Evolutionary conservation across 2,888 invertebrate genomes (phyloP), one percentile per base, ranked within the genome.

Genomic region (Pheosia tremula): DNA sequence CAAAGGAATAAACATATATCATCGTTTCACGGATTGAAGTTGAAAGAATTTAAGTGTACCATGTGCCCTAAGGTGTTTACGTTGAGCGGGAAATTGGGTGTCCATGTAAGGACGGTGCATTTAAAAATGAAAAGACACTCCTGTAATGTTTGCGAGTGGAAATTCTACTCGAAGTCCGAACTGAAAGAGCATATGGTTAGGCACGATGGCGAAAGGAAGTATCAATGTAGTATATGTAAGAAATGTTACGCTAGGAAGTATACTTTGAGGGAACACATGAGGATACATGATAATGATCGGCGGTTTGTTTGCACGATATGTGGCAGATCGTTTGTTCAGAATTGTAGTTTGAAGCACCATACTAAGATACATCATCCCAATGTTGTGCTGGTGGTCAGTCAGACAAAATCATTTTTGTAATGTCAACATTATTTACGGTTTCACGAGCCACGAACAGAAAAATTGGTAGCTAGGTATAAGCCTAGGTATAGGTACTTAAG

Each of bases 171-270:
- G 0, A 93, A 91, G 41, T 92, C 93, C 0, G 94, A 94, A 60
- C 80, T 95, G n/a, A 94, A 93, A 49, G 91, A 93, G 11, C 95
- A 95, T 54, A 94, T 94, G 93, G 71, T 94, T 0, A 87, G 90
- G 8, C 95, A 95, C 52, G 90, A 89, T 0, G 94, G 94, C 0
- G 94, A 94, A 61, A 85, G 91, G 5, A 94, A 92, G 61, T 92
- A 88, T 56, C 87, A 92, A 50, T 95, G 95, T 62, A 83, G 77
- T 0, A 69, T 94, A 0, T 95, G 95, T 59, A 90, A 91, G 58
- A 95, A 94, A 63, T 83, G 91, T 0, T 95, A 94, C 60, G 91
- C 92, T 0, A 87, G 93, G 63, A 91, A 89, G 55, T 88, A 88
- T 67, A 93, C 92, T 0, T 69, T 93, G n/a, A 81, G 82, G 3